Evolutionary conservation across 1,140 invertebrate species (phyloP), one percentile per base, ranked within the genome.

Genomic region (Liolophura sinensis): DNA sequence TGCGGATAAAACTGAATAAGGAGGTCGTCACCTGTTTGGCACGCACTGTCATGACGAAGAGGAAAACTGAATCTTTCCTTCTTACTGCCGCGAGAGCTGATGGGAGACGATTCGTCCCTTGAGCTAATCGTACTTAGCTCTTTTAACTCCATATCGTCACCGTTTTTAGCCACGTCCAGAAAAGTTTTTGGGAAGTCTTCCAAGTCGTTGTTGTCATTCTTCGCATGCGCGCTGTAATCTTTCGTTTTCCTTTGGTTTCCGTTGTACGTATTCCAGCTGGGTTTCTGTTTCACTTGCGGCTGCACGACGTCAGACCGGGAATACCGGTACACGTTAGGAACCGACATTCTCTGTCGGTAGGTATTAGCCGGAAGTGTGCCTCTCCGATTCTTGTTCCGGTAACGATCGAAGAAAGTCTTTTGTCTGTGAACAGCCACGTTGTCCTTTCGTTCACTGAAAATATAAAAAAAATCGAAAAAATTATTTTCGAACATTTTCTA

Each of bases 351-450:
- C 48, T 25, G 24, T 52, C 47, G 24, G 22, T 46, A 52, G 52
- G 31, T 40, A 40, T 40, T 40, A 9, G 31, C 31, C 31, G 31
- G 31, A 40, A 40, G 31, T 40, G 31, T 40, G 3, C 31, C 31
- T 5, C 31, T 3, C 31, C 31, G 31, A 9, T 40, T 68, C 54
- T 68, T 68, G 18, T 56, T 40, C 16, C 55, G 49, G 62, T 62
- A 68, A 0, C 59, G 48, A 15, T 68, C 54, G 24, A 68, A 68
- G 27, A 68, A 56, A 54, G 27, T 68, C 57, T 64, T 68, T 25
- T 64, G 61, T 57, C 62, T 46, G 47, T 64, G 64, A 6, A 68
- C 16, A 20, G 52, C 51, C 57, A 68, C 47, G 27, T 61, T 62
- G 16, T 61, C 62, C 16, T 57, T 40, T 40, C 31, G 31, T 40